phyloP scores from a whole-genome alignment of 2,888 invertebrate genomes.

The Pollenia griseotomentosa region DNA sequence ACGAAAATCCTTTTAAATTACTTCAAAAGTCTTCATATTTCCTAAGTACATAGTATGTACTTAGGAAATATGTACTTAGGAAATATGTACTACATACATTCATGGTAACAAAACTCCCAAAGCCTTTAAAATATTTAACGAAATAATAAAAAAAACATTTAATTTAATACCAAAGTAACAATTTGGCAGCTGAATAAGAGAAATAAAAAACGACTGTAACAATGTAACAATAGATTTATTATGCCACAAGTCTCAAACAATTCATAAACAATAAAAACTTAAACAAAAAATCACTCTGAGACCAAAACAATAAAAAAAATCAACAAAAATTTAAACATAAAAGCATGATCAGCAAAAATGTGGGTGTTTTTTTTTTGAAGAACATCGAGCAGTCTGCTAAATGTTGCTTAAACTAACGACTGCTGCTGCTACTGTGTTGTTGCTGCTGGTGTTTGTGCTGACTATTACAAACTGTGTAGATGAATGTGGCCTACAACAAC shows the following conservation, averaged over 20 bases:
- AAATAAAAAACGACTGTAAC: conserved; percentile 17
- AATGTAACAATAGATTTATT: conserved; percentile 67
- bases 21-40: background rate
- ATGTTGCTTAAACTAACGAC: conserved; percentile 39
- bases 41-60: too few species aligned
- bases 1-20: background rate
- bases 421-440: conserved; percentile 42
- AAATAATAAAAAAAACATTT: conserved; percentile 25
- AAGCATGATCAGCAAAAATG: conserved; percentile 72
- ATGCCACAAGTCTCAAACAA: conserved; percentile 70
- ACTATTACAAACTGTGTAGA: conserved; percentile 38
- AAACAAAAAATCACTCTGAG: conserved; percentile 5
- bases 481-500: conserved; percentile 38
- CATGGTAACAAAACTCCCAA: background rate
- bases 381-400: conserved; percentile 38
- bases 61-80: too few species aligned
- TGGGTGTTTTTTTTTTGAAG: conserved; percentile 67
- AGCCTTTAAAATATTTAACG: conserved; percentile 16
- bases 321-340: conserved; percentile 22
- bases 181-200: conserved; percentile 31
- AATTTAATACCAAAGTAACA: conserved; percentile 47
- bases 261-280: conserved; percentile 53
- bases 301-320: conserved; percentile 15
- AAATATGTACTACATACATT: too few species aligned
- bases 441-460: conserved; percentile 53